Evolutionary conservation across 2,888 invertebrate species (phyloP).

Genomic region (Leptarthrus brevirostris): DNA sequence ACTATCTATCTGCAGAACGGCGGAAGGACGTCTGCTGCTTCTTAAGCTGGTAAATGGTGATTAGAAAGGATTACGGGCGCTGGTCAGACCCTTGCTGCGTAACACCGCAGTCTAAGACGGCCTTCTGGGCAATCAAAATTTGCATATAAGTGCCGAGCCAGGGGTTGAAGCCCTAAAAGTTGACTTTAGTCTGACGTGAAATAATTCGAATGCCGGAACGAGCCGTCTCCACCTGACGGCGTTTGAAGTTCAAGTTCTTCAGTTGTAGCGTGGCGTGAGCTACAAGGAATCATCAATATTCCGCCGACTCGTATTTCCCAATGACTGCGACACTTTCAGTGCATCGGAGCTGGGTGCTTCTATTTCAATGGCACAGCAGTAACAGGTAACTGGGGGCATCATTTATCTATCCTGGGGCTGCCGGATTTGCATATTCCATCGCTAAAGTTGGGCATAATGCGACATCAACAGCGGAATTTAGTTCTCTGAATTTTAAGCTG

Average conservation of each 20-base stretch:
- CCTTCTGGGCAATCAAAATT: conserved; percentile 23
- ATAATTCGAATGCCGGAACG: conserved; percentile 32
- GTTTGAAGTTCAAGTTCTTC: conserved; percentile 35
- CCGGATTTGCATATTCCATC: conserved; percentile 42
- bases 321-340: conserved; percentile 33
- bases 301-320: conserved; percentile 31
- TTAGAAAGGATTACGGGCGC: conserved; percentile 32
- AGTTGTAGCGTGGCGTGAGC: not conserved
- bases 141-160: conserved; percentile 26
- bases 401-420: conserved; percentile 40
- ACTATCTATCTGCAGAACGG: conserved; percentile 22
- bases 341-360: conserved; percentile 30
- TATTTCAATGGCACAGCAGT: conserved; percentile 9
- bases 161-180: conserved; percentile 41
- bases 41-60: conserved; percentile 23
- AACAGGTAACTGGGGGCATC: conserved; percentile 40
- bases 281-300: conserved; percentile 32
- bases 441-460: conserved; percentile 39
- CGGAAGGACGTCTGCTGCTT: conserved; percentile 3
- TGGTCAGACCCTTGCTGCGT: conserved; percentile 35
- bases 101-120: not conserved
- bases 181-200: conserved; percentile 18
- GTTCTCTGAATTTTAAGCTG: conserved; percentile 42
- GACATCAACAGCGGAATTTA: conserved; percentile 46
- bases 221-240: not conserved